Evolutionary conservation across 2,113 vertebrate genomes (phyloP), one percentile per base, ranked within the genome.

Genomic region (Dissostichus mawsoni): DNA sequence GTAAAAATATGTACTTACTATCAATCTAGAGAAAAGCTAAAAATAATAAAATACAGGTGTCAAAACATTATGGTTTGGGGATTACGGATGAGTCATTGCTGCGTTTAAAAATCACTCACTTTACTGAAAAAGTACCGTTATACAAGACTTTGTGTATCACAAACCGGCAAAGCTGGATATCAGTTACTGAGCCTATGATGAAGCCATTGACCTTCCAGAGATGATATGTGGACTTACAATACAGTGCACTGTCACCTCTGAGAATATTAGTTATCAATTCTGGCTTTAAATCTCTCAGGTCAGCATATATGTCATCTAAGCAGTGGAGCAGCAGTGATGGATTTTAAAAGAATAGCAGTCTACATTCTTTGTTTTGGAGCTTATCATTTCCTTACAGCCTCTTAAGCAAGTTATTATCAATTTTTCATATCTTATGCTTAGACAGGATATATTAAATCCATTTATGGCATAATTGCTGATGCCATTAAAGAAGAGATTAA

Each of bases 201-300:
- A 90, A 87, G 88, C 81, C 62, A 69, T 11, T 90, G 92, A 92
- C 92, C 91, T 93, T 93, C 84, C 74, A 47, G 55, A 77, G 74
- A 86, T 92, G 85, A 92, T 90, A 91, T 91, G 88, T 92, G 81
- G 91, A 91, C 85, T 89, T 89, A 87, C 81, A 89, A 87, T 78
- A 56, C 74, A 83, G 82, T 71, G 68, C 56, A 80, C 85, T 87
- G 86, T 92, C 88, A 91, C 85, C 85, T 86, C 82, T 17, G 72
- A 85, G 85, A 86, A 86, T 87, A 90, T 88, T 73, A 87, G 84
- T 89, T 87, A 89, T 91, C 82, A 91, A 85, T 91, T 86, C 72
- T 70, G 77, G 86, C 79, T 80, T 83, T 80, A 90, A 92, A 93
- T 91, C 86, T 89, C 75, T 50, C 73, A 69, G 87, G 90, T 92